These are phyloP conservation scores for Macropis europaea DNA, from an alignment of 2,888 invertebrate genomes.

Conservation along the genomic window DNA sequence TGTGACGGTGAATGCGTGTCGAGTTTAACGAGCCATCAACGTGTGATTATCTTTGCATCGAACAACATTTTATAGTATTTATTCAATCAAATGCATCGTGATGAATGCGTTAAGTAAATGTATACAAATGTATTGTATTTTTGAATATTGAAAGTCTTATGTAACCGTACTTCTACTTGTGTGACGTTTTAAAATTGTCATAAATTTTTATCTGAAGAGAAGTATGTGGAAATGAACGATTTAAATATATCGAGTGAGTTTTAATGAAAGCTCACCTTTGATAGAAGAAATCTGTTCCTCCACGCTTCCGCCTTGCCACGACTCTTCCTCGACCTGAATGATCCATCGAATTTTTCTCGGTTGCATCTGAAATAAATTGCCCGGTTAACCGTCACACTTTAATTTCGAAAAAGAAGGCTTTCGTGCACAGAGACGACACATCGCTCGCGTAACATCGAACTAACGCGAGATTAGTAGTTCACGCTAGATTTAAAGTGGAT, in stretches of 20 bases:
- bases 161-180: too few relatives aligned
- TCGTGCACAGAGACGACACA: background rate
- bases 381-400: background rate
- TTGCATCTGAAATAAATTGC: conserved; percentile 63
- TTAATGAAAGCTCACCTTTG: conserved; percentile 80
- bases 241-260: too few relatives aligned
- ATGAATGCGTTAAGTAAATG: too few relatives aligned
- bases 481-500: conserved; percentile 42
- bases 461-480: conserved; percentile 44
- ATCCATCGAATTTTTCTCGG: conserved; percentile 82
- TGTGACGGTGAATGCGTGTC: background rate
- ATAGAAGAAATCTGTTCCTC: conserved; percentile 81
- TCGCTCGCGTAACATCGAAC: conserved; percentile 22
- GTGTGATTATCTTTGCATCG: too few relatives aligned
- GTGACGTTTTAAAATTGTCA: too few relatives aligned
- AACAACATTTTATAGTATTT: too few relatives aligned
- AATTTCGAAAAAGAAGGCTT: background rate
- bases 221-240: too few relatives aligned
- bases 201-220: too few relatives aligned
- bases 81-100: too few relatives aligned
- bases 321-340: conserved; percentile 81
- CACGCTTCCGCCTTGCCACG: conserved; percentile 79
- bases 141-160: too few relatives aligned
- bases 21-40: background rate
- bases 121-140: too few relatives aligned